Base-by-base conservation (phyloP, 2,797 vertebrate species). In the Eulemur coronatus region DNA sequence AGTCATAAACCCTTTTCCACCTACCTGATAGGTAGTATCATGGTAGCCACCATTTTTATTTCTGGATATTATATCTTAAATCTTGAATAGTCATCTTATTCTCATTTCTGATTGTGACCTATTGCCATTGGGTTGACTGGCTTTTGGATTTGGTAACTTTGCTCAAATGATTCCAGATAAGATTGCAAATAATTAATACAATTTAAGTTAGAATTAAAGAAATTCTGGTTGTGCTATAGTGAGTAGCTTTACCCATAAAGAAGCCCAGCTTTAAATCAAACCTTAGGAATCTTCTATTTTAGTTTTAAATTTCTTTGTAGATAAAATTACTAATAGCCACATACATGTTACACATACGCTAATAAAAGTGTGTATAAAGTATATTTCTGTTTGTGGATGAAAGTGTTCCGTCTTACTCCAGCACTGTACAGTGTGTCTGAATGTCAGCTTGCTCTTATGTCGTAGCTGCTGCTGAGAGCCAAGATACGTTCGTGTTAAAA, bases 401-500 rank as follows among this genome's bases (percentile, higher is more conserved):
- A 72, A 46, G 76, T 92, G 65, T 79, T 93, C 5, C 17, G 26
- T 80, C 4, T 81, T 86, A 94, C 86, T 97, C 89, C 70, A 97
- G 96, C 95, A 90, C 95, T 81, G 38, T 79, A 35, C 72, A 55
- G 41, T 94, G 43, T 94, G 57, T 97, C 98, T 98, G 97, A 96
- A 94, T 87, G 69, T 95, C 80, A 92, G 0, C 96, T 95, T 97
- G 91, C 93, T 97, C 86, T 95, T 96, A 82, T 1, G 33, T 95
- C 95, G 92, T 82, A 98, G 96, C 96, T 97, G 89, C 96, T 97
- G 43, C 93, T 97, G 96, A 97, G 84, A 98, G 92, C 79, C 96
- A 81, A 17, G 93, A 52, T 95, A 35, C 0, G 3, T 91, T 95
- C 94, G 84, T 97, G 87, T 96, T 98, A 65, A 96, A 97, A 41